Conservation (phyloP, 2,113 vertebrate species). For the Sinosuthora webbiana region DNA sequence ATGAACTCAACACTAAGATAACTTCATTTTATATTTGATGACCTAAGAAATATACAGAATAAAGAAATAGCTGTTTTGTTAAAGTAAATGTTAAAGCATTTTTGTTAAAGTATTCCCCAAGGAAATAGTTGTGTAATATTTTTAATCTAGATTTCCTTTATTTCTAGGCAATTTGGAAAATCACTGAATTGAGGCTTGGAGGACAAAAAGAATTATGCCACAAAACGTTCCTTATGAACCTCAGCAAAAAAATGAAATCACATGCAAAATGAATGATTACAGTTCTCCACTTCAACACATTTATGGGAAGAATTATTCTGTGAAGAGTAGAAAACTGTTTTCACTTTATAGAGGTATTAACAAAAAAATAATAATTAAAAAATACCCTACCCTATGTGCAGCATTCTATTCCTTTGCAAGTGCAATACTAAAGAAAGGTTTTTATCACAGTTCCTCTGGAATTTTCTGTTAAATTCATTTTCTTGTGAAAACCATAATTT, state of each 20-base stretch:
- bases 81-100: background rate
- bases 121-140: background rate
- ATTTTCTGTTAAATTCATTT: background rate
- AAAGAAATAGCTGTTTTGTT: background rate
- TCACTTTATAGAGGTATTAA: rapidly evolving
- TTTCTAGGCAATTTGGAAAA: background rate
- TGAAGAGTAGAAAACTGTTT: background rate
- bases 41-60: background rate
- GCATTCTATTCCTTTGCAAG: background rate
- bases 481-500: background rate
- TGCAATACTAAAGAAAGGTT: background rate
- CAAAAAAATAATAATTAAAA: background rate
- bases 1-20: background rate
- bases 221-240: background rate
- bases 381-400: rapidly evolving
- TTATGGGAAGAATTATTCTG: background rate
- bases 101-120: background rate
- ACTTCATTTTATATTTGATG: background rate
- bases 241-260: background rate
- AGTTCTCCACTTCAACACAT: background rate
- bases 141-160: background rate
- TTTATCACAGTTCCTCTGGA: background rate
- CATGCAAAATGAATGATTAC: background rate
- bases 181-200: background rate
- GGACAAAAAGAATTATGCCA: background rate